phyloP scores from a whole-genome alignment of 2,888 invertebrate genomes.

The Muschampia plurimacula region DNA sequence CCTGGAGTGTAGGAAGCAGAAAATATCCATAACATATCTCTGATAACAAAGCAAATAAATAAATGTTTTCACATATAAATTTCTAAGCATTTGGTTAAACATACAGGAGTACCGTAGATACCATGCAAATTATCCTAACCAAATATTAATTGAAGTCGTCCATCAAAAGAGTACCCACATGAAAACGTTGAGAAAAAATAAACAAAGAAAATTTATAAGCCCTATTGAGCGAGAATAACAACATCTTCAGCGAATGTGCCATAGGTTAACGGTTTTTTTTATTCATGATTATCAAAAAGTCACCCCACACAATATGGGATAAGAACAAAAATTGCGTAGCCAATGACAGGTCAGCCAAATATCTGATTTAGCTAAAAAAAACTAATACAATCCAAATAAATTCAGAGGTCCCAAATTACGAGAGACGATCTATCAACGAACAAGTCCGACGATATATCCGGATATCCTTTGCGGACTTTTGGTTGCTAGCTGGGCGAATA shows the following conservation, averaged over 20 bases:
- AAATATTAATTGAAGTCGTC: slow-evolving; percentile 10
- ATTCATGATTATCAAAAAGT: neutral
- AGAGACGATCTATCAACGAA: slow-evolving; percentile 25
- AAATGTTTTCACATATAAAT: too few relatives aligned
- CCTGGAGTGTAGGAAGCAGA: neutral
- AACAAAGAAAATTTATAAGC: slow-evolving; percentile 14
- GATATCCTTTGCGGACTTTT: slow-evolving; percentile 54
- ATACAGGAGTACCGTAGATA: neutral
- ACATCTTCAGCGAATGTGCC: slow-evolving; percentile 1
- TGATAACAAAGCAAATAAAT: too few relatives aligned
- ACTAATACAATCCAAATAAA: slow-evolving; percentile 37
- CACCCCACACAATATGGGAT: neutral
- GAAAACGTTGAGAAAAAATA: slow-evolving; percentile 16
- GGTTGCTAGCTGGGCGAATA: slow-evolving; percentile 48
- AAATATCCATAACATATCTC: neutral
- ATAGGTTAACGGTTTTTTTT: neutral
- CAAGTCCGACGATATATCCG: slow-evolving; percentile 44
- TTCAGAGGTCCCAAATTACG: slow-evolving; percentile 30
- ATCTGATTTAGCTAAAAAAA: slow-evolving; percentile 30
- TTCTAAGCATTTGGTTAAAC: neutral
- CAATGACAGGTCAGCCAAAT: slow-evolving; percentile 3
- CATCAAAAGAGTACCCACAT: slow-evolving; percentile 2
- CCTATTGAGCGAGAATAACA: slow-evolving; percentile 12
- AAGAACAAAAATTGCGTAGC: neutral
- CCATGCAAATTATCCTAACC: neutral